These are phyloP conservation scores for Phenacoccus solenopsis DNA, from an alignment of 1,140 invertebrate species.

Conservation along the genomic window DNA sequence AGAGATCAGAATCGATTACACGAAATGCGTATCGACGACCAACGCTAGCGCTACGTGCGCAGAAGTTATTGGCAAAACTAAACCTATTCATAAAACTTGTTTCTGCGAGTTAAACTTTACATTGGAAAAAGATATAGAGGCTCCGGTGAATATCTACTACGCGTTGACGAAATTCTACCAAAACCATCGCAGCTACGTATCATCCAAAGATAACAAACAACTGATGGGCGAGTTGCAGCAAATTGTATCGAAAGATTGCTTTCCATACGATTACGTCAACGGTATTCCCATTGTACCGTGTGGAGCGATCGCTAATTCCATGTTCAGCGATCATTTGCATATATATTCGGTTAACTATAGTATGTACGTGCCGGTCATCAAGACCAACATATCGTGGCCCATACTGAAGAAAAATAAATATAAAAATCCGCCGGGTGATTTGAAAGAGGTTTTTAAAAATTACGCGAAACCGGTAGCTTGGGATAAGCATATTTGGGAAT, in stretches of 20 bases:
- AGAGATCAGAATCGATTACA: not conserved
- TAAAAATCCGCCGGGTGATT: not conserved
- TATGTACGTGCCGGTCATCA: not conserved
- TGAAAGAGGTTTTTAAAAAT: conserved; percentile 36
- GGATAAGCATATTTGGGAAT: conserved; percentile 58
- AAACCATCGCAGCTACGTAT: conserved; percentile 96
- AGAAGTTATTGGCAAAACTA: not conserved
- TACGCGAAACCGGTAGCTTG: conserved; percentile 65
- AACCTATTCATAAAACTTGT: not conserved
- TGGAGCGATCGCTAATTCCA: conserved; percentile 96
- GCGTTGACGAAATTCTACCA: conserved; percentile 96
- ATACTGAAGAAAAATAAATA: not conserved
- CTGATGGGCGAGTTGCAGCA: conserved; percentile 58
- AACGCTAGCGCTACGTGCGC: not conserved
- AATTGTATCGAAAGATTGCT: conserved; percentile 56
- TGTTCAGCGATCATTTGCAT: conserved; percentile 74
- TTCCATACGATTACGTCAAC: conserved; percentile 38
- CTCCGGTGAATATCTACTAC: conserved; percentile 87
- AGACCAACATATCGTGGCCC: not conserved
- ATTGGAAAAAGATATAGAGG: not conserved
- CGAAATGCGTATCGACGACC: not conserved
- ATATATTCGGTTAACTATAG: not conserved
- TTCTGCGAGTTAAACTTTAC: not conserved
- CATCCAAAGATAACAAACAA: conserved; percentile 92
- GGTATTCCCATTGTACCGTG: conserved; percentile 71